Evolutionary conservation across 1,140 invertebrate species (phyloP), one percentile per base, ranked within the genome.

Genomic region (Brevipalpus yothersi): DNA sequence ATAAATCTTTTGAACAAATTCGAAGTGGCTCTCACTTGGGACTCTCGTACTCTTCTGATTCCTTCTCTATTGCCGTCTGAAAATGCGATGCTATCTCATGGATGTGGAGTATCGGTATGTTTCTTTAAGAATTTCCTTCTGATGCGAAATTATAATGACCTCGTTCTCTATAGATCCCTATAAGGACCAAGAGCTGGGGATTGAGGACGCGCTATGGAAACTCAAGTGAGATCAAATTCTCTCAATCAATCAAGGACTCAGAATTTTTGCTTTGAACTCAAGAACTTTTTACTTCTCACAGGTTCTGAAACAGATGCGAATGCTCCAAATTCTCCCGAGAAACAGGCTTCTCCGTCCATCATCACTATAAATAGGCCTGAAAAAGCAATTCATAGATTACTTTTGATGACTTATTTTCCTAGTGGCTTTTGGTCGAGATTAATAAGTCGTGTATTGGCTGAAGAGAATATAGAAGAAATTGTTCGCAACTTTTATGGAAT

Each of bases 381-480:
- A 10, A 53, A 59, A 19, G 43, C 53, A 3, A 60, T 64, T 54
- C 53, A 64, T 62, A 72, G 88, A 10, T 71, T 91, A 39, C 71
- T 91, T 4, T 72, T 91, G 1, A 84, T 97, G 78, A 91, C 91
- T 0, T 98, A 97, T 71, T 88, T 97, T 69, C 94, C 94, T 0
- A 86, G 86, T 64, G 94, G 94, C 0, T 98, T 98, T 72, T 97
- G 93, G 94, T 86, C 92, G 0, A 74, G 93, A 11, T 75, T 98
- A 4, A 88, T 93, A 13, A 90, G 90, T 0, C 73, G 92, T 21
- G 80, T 96, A 55, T 71, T 97, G 31, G 88, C 88, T 0, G 92
- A 97, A 70, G 83, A 90, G 63, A 76, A 80, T 12, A 80, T 91
- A 31, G 78, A 84, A 1, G 82, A 86, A 60, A 85, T 86, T n/a